Percentiles rank a stretch among this genome's conserved stretches.
Evolutionary conservation across 2,797 vertebrate genomes (phyloP).

Genomic region (Hirundo rustica): DNA sequence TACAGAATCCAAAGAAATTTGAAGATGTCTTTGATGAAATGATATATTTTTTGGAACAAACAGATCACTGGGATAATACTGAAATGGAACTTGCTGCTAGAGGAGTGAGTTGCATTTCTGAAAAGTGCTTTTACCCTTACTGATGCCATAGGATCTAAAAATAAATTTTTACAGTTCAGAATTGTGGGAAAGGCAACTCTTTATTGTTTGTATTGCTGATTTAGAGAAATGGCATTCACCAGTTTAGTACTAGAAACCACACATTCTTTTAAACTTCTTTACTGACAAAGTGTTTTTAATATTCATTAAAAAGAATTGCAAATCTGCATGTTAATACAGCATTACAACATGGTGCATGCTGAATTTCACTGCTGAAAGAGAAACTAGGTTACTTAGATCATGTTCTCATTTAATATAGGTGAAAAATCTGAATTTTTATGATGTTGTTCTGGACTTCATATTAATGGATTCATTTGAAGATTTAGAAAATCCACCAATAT

Average conservation of each 20-base stretch:
- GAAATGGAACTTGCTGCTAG: constrained; percentile 90
- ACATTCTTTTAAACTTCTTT: neutral
- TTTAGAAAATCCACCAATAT: constrained; percentile 94
- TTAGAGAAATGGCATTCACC: neutral
- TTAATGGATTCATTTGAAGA: constrained; percentile 99
- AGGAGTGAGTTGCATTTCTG: constrained; percentile 80
- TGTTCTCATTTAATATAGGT: constrained; percentile 80
- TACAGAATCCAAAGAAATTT: constrained; percentile 92
- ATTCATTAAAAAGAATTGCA: neutral
- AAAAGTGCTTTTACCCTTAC: neutral
- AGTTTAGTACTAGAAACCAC: neutral
- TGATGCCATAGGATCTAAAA: neutral
- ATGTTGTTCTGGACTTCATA: constrained; percentile 96
- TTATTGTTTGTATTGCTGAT: neutral
- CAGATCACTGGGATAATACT: constrained; percentile 91
- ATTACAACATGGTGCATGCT: neutral
- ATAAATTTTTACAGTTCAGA: neutral
- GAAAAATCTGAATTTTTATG: constrained; percentile 95
- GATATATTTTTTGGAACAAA: constrained; percentile 90
- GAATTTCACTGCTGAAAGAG: constrained; percentile 1
- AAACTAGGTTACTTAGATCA: constrained; percentile 20
- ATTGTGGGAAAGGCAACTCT: neutral
- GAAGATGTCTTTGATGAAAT: constrained; percentile 96
- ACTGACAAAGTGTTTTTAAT: neutral
- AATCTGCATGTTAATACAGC: neutral